Conservation (phyloP, 2,797 vertebrate species). For the Heterohyrax brucei region DNA sequence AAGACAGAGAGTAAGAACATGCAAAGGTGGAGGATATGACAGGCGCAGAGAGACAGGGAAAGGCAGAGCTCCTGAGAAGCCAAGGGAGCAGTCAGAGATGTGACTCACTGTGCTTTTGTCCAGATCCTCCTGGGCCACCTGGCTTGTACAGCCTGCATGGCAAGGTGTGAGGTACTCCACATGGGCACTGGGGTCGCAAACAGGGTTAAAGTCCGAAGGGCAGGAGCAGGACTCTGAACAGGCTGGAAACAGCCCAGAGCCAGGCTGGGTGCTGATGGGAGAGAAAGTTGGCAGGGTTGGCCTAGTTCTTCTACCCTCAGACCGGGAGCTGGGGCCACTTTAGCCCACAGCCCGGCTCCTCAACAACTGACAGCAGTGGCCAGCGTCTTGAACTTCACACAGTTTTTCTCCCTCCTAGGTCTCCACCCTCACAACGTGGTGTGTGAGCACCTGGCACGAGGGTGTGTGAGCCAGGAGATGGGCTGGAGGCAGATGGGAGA, state of each 20-base stretch:
- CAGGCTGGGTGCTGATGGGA: slow-evolving; percentile 55
- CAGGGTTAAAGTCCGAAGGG: slow-evolving; percentile 93
- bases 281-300: neutral
- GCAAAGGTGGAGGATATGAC: neutral
- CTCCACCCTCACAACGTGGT: rapidly evolving
- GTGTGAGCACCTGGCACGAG: neutral
- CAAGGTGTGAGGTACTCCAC: slow-evolving; percentile 96
- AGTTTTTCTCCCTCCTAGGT: neutral
- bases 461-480: neutral
- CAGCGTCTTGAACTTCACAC: neutral
- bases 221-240: slow-evolving; percentile 91
- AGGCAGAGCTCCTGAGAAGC: neutral
- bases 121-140: rapidly evolving
- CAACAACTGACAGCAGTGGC: neutral
- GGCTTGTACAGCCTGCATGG: slow-evolving; percentile 92
- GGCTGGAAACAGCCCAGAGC: slow-evolving; percentile 51
- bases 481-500: neutral
- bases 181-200: slow-evolving; percentile 91
- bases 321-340: rapidly evolving
- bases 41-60: neutral
- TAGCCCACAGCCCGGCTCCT: neutral
- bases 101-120: slow-evolving; percentile 88
- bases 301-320: neutral
- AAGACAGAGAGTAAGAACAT: neutral
- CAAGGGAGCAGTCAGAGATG: neutral